Percentiles rank a stretch among this genome's conserved stretches.
phyloP scores from a whole-genome alignment of 2,797 vertebrate species.

The Molothrus aeneus region DNA sequence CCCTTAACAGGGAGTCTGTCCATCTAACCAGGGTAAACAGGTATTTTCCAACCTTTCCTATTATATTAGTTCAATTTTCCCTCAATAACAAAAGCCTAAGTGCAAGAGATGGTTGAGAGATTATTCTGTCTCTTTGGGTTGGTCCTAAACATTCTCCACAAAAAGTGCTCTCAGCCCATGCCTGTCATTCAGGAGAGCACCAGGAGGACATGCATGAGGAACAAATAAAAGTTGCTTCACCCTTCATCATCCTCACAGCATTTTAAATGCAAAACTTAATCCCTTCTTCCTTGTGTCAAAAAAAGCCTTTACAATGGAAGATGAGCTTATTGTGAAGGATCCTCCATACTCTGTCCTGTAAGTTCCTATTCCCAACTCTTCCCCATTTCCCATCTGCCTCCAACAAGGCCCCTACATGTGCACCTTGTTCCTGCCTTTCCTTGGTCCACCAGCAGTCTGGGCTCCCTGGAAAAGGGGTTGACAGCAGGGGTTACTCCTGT shows the following conservation, averaged over 20 bases:
- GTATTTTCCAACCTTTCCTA: background rate
- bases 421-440: background rate
- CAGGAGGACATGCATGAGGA: background rate
- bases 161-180: background rate
- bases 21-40: background rate
- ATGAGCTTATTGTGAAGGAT: background rate
- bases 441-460: accelerated
- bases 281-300: background rate
- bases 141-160: background rate
- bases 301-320: background rate
- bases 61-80: background rate
- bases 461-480: background rate
- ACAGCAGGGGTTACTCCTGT: background rate
- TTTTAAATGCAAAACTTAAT: background rate
- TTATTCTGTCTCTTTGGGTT: background rate
- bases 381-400: background rate
- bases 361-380: background rate
- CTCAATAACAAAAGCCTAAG: background rate
- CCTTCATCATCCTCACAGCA: background rate
- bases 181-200: background rate
- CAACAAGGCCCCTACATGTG: background rate
- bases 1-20: background rate
- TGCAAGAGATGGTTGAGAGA: background rate
- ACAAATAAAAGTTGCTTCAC: background rate
- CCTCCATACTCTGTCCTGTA: background rate